Base-by-base conservation (phyloP, 2,113 vertebrate genomes). In the Lepisosteus osseus region DNA sequence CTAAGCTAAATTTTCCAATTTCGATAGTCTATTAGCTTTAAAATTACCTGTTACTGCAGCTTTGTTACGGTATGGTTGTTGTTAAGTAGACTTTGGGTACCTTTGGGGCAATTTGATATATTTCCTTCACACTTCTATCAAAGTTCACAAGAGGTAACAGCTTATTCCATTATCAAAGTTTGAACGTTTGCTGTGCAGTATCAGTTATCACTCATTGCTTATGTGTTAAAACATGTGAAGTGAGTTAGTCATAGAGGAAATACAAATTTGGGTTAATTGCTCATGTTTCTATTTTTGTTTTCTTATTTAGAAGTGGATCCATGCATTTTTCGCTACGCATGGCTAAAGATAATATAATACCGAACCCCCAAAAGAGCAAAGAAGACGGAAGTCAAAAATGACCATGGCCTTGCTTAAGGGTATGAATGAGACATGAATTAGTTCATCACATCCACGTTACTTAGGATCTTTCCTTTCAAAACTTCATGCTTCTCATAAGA, bases 41-140 rank as follows among this genome's bases (percentile, higher is more conserved):
- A 76, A 83, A 69, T 82, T 88, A 86, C 82, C 84, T 90, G 86
- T 88, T 87, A 86, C 86, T 79, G 86, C 81, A 83, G 81, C 83
- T 82, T 78, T 45, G 78, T 41, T 79, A 84, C 47, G 82, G 90
- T 89, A 90, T 93, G 91, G 84, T 92, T 90, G 86, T 90, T 77
- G 81, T 93, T 93, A 91, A 85, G 82, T 81, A 72, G 80, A 75
- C 85, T 79, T 80, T 82, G 82, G 76, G 75, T 75, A 72, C 76
- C 79, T 86, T 84, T 66, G 75, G 82, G 87, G 85, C 82, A 63
- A 74, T 83, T 85, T 85, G 67, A 79, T 83, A 84, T 80, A 80
- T 84, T 86, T 90, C 87, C 87, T 85, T 91, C 86, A 89, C 90
- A 89, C 89, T 86, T 89, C 78, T 83, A 79, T 82, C 78, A 86